Base-by-base conservation (phyloP, 2,113 vertebrate species). In the Dicaeum eximium region DNA sequence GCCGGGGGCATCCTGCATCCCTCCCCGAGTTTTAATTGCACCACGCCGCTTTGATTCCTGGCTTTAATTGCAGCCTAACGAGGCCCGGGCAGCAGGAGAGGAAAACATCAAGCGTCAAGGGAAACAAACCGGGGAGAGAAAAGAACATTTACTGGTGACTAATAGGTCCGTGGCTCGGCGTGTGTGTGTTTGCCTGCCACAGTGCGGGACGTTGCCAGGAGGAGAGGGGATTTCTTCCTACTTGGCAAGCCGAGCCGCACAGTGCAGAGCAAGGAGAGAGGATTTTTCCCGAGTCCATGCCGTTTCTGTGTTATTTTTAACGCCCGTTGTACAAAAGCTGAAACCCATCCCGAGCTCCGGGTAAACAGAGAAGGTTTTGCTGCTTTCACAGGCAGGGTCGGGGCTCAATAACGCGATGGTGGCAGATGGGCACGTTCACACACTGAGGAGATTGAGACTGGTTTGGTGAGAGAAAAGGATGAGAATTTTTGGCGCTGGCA, bases 31-130 rank as follows among this genome's bases (percentile, higher is more conserved):
- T 91, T 23, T 94, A 91, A 91, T 84, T 86, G 89, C 80, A n/a
- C 86, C 57, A 16, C 3, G 33, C 12, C 1, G 88, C 95, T 95
- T 84, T 92, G 89, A 94, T 89, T 93, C 77, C 89, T 31, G 64
- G 65, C 71, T 97, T 92, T 95, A 92, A 95, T 85, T 92, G 84
- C 94, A 95, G 77, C 91, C 77, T 95, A 96, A 95, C 57, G 69
- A 95, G 83, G 60, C 77, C 4, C 5, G 94, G 94, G 83, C 92
- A 95, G 92, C 77, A 60, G 94, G 94, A 95, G 69, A 84, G 72
- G 91, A 92, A 96, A 95, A 92, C 73, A 86, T 89, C 67, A 15
- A 95, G 86, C 81, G 81, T 80, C 12, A 57, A 67, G 66, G 80
- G 94, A 89, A 95, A 91, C 77, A 95, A 90, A 83, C n/a, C 3